Evolutionary conservation across 2,113 vertebrate genomes (phyloP), one percentile per base, ranked within the genome.

Genomic region (Sterrhoptilus dennistouni): DNA sequence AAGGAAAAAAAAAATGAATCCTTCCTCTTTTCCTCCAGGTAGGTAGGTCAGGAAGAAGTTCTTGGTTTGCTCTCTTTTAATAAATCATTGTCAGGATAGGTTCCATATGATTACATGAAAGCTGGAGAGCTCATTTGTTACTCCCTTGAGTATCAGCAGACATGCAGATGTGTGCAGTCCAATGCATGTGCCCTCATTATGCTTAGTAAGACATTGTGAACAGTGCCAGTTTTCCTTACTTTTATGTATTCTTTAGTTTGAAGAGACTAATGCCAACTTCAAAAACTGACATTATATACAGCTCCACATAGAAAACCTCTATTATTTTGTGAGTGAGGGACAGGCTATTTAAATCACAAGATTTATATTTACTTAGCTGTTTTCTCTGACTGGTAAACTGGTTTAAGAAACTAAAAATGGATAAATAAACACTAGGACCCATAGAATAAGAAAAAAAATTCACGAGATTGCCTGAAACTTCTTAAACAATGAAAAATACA

Each of bases 21-120:
- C 35, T 95, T 83, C 82, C 53, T 74, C 60, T 91, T 78, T 91
- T 90, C 56, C 38, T 91, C 52, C 88, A 95, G 96, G 95, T 88
- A 96, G 79, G 85, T 88, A 89, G 83, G 83, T 78, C 88, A 92
- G 85, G 75, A 83, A 93, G 92, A 95, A 95, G 86, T 44, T 77
- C 71, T 95, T 77, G 29, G 71, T 94, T 93, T 5, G 1, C 36
- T 94, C 42, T 88, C 64, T 89, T 92, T 71, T 36, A 72, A 92
- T 94, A 96, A 94, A 94, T 92, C 96, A 87, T 90, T 93, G 76
- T 95, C 95, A 92, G 90, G 96, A 95, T 95, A 93, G 71, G 52
- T 94, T 97, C 95, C 64, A n/a, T 96, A 93, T 93, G 93, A 92
- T 76, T 90, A 83, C 95, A 87, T 92, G 86, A 93, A 96, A 95